Base-by-base conservation (phyloP, 2,113 vertebrate genomes). In the Calypte anna region DNA sequence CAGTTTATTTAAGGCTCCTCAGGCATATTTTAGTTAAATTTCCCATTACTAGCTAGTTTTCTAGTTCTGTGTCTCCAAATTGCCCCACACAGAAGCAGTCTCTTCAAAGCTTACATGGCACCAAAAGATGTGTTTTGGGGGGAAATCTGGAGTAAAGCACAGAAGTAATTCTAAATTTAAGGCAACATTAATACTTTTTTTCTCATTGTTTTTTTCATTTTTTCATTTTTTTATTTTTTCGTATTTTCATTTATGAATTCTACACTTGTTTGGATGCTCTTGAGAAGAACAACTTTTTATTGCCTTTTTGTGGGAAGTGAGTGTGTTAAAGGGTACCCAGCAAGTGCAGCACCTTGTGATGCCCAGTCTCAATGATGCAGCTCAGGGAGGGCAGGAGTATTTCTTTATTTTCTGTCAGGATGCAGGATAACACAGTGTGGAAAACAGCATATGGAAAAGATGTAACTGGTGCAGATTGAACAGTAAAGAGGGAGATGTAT, bases 321-420 rank as follows among this genome's bases (percentile, higher is more conserved):
- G 53, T 23, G 10, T 24, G 16, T 40, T 73, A 53, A 69, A 70
- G 28, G 40, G 46, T 44, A 62, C 11, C 14, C 28, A 22, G 20
- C 15, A 70, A 77, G 57, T 25, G 28, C n/a, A 25, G 30, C 22
- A 54, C 6, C 21, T 48, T 58, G 43, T 31, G 48, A 44, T 64
- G 58, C 51, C 76, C 69, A 66, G 61, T 51, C 33, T n/a, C 25
- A 25, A 25, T 2, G 3, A 14, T 0, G 0, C 7, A 31, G 22
- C 24, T 73, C 61, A 27, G 30, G 68, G 31, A 6, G 59, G 16
- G 28, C 25, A 61, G 18, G 7, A 38, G 21, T 16, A 15, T 10
- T 33, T 19, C 31, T 54, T 23, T 69, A 3, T 82, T 67, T 61
- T 30, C 13, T 43, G 4, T 38, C 54, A 66, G 22, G 27, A 27